These are phyloP conservation scores for Chromoteleia sp. DNA, from an alignment of 2,888 invertebrate genomes.

Conservation along the genomic window DNA sequence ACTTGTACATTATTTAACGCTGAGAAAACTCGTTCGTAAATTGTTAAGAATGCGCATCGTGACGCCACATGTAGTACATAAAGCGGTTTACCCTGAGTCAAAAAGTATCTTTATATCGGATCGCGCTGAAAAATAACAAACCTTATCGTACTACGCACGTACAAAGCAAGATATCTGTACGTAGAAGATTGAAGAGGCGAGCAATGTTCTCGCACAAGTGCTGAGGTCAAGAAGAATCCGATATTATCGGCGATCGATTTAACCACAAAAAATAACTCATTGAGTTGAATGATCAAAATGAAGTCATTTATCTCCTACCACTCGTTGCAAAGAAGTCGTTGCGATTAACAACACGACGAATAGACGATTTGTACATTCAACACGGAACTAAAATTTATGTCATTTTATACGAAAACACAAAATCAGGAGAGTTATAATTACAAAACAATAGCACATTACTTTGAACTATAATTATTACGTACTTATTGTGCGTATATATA, in stretches of 20 bases:
- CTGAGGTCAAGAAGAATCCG: slow-evolving; percentile 61
- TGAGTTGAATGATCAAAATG: slow-evolving; percentile 61
- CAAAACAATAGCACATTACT: no score
- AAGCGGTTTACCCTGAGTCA: slow-evolving; percentile 58
- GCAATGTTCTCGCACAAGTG: slow-evolving; percentile 45
- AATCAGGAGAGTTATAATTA: no score
- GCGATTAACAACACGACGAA: slow-evolving; percentile 35
- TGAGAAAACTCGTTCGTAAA: slow-evolving; percentile 51
- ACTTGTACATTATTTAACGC: slow-evolving; percentile 19
- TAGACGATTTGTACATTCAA: slow-evolving; percentile 22
- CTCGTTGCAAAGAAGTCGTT: slow-evolving; percentile 41
- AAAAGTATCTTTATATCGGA: slow-evolving; percentile 67
- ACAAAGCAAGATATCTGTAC: slow-evolving; percentile 56
- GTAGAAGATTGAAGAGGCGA: slow-evolving; percentile 52
- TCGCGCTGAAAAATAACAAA: slow-evolving; percentile 65
- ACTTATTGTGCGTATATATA: no score
- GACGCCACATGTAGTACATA: slow-evolving; percentile 38
- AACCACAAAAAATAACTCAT: slow-evolving; percentile 54
- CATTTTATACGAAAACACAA: no score
- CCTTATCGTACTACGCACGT: slow-evolving; percentile 68
- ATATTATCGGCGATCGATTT: slow-evolving; percentile 65
- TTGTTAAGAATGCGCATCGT: slow-evolving; percentile 36
- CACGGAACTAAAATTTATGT: no score
- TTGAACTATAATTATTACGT: no score
- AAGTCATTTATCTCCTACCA: slow-evolving; percentile 64